Base-by-base conservation (phyloP, 2,888 invertebrate species). In the Chymomyza procnemis region DNA sequence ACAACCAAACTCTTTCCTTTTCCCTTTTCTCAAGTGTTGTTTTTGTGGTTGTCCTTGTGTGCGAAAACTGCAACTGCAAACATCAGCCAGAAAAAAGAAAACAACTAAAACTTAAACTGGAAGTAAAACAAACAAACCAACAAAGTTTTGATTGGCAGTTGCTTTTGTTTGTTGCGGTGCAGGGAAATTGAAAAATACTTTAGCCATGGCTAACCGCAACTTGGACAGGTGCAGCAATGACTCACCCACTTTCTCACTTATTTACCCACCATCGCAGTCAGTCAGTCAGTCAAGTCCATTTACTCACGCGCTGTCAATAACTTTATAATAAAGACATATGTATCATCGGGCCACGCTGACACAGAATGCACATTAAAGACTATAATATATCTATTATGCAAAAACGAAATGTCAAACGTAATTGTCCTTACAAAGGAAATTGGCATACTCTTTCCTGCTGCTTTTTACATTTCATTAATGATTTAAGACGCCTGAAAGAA, bases 61-160 rank as follows among this genome's bases (percentile, higher is more conserved):
- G 26, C 21, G 26, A 18, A 12, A n/a, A 22, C n/a, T 55, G 21
- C 48, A 48, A 48, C 48, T 48, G 34, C 34, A 41, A n/a, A 12
- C 3, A 41, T 9, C 50, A 50, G 50, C 16, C 50, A 19, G 6
- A 16, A n/a, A 19, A 26, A 26, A 26, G 4, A 26, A 4, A 50
- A 16, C 50, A 19, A 50, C 18, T 2, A 19, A 14, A 18, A 50
- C 16, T 19, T 4, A 50, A 19, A 50, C 50, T 18, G 9, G 69
- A 56, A 48, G 55, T 22, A 46, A 55, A 16, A 21, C 22, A 47
- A 48, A 59, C 4, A 52, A 48, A 59, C 4, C 41, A 67, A 12
- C 66, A 74, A 79, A 79, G 69, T 79, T 85, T 87, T 81, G 87
- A 81, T 81, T 81, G 87, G 82, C 87, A 86, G 85, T 67, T 73